Evolutionary conservation across 2,888 invertebrate species (phyloP).

Genomic region (Rhingia rostrata): DNA sequence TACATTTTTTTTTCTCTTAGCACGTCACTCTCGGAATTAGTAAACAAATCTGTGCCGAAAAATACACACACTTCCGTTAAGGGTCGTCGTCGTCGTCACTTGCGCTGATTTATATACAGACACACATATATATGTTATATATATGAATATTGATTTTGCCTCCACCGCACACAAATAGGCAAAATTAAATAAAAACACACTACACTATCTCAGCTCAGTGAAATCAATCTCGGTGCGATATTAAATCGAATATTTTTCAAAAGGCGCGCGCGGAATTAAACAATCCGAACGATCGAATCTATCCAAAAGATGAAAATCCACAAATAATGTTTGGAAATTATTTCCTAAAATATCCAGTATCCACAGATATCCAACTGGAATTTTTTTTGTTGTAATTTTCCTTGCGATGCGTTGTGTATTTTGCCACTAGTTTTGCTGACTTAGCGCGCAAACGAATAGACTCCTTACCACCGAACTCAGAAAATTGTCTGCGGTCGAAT

Average conservation of each 20-base stretch:
- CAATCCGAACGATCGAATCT: background rate
- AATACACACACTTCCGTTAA: constrained; percentile 65
- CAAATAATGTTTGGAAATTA: constrained; percentile 19
- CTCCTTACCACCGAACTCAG: constrained; percentile 68
- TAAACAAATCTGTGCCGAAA: constrained; percentile 28
- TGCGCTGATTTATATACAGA: background rate
- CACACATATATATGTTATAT: background rate
- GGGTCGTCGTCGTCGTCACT: constrained; percentile 42
- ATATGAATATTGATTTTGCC: background rate
- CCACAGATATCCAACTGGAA: constrained; percentile 49
- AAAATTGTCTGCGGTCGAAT: constrained; percentile 71
- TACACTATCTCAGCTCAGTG: constrained; percentile 19
- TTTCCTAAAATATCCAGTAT: background rate
- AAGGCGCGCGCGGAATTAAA: constrained; percentile 37
- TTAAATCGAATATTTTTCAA: constrained; percentile 3
- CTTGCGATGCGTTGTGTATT: constrained; percentile 5
- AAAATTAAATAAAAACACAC: constrained; percentile 5
- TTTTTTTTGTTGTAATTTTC: constrained; percentile 10
- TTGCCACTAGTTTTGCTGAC: constrained; percentile 40
- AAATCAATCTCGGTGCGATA: constrained; percentile 30
- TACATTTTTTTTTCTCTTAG: constrained; percentile 24
- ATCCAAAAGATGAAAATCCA: constrained; percentile 6
- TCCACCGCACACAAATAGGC: constrained; percentile 34
- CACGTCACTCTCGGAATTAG: constrained; percentile 35
- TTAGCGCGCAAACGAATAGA: constrained; percentile 62